Base-by-base conservation (phyloP, 1,140 invertebrate species). In the Ptiloglossa arizonensis region DNA sequence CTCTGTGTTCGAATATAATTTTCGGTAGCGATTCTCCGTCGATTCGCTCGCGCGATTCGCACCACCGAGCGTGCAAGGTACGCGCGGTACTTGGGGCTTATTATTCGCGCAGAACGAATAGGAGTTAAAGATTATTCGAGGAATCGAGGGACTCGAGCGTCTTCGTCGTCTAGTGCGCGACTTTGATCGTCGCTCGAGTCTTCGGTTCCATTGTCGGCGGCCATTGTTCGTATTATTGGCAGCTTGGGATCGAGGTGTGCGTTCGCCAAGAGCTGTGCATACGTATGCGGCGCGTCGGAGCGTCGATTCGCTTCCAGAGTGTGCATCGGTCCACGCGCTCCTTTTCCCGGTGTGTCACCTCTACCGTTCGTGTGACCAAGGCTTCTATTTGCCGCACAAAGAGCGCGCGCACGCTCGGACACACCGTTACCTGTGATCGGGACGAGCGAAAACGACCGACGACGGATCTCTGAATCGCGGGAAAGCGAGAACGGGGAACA, bases 171-270 rank as follows among this genome's bases (percentile, higher is more conserved):
- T 64, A 29, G 17, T 3, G 44, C 4, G 64, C 54, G 64, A 76
- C 66, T 69, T 77, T 70, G 63, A 75, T 75, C 72, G 72, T 27
- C 72, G 44, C 62, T 75, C 50, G 52, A 67, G 72, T 29, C 27
- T 57, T 57, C 29, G 15, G 32, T 48, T 13, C 50, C 17, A 75
- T 68, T 67, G 48, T 64, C 29, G 52, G 52, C 22, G 48, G 1
- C 73, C 44, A 75, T 75, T 68, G 73, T 75, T 44, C 64, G 5
- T 52, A 44, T 75, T 68, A 75, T 59, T 75, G 73, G 29, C 52
- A 75, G 52, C n/a, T 29, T 38, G 17, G 50, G n/a, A 19, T 44
- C 46, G 29, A 27, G 52, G 29, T 32, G 54, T n/a, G 64, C 19
- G 29, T 52, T 38, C 62, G 17, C 13, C 24, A 6, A 24, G 24